Conservation (phyloP, 2,888 invertebrate species). For the Eristalis tenax region DNA sequence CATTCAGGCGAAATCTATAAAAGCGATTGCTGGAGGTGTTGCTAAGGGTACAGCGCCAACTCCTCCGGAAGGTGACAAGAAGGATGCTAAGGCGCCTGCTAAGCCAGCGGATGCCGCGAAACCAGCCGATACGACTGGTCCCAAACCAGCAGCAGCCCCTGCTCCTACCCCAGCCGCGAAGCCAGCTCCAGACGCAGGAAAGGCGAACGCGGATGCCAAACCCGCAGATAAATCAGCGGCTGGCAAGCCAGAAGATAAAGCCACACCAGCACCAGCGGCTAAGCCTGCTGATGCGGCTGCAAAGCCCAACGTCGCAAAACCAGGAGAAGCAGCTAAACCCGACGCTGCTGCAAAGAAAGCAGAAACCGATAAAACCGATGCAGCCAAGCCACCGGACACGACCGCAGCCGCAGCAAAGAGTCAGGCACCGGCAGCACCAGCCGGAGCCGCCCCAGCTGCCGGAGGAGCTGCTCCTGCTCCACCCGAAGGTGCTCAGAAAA, state of each 20-base stretch:
- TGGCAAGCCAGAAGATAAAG: slow-evolving; percentile 37
- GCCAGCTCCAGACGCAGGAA: slow-evolving; percentile 50
- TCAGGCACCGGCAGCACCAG: slow-evolving; percentile 74
- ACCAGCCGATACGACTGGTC: background rate
- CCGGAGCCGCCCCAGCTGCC: slow-evolving; percentile 80
- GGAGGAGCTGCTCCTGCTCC: slow-evolving; percentile 77
- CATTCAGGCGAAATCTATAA: slow-evolving; percentile 46
- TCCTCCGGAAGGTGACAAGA: slow-evolving; percentile 39
- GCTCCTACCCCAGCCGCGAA: slow-evolving; percentile 19
- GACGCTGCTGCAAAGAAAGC: slow-evolving; percentile 77
- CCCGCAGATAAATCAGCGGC: slow-evolving; percentile 63
- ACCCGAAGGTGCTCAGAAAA: slow-evolving; percentile 71
- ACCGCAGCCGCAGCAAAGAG: slow-evolving; percentile 73
- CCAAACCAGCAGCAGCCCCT: slow-evolving; percentile 50
- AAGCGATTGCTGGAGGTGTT: background rate
- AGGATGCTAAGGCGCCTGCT: slow-evolving; percentile 19
- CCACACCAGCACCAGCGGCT: slow-evolving; percentile 74
- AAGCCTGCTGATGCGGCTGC: slow-evolving; percentile 75
- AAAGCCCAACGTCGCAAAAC: slow-evolving; percentile 77
- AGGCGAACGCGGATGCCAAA: background rate
- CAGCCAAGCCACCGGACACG: slow-evolving; percentile 74
- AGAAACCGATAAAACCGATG: slow-evolving; percentile 75
- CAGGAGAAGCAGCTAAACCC: slow-evolving; percentile 76
- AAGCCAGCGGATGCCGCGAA: slow-evolving; percentile 12
- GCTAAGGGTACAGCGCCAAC: slow-evolving; percentile 44